Evolutionary conservation across 2,797 vertebrate species (phyloP), one percentile per base, ranked within the genome.

Genomic region (Pterois miles): DNA sequence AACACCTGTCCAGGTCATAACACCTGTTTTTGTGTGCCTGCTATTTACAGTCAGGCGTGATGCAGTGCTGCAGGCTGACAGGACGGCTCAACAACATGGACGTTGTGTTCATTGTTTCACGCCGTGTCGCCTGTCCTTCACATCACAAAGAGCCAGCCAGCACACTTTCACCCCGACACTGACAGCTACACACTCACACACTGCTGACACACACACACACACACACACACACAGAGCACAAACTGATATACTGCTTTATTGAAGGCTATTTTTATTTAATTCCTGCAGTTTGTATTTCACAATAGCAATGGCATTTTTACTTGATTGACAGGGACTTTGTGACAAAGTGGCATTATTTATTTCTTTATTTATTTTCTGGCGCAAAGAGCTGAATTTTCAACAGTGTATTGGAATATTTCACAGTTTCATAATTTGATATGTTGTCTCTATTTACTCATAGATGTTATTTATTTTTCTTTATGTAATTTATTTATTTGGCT

Each of bases 1-100:
- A 82, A 86, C 82, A 90, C 83, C 81, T 87, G 84, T 83, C 73
- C 81, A 75, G 87, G 87, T 87, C 86, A 68, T 64, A 81, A 83
- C 85, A 84, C 74, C 70, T 84, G 82, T 78, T 83, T 86, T 57
- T 76, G 63, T 82, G 70, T n/a, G 57, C 14, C 76, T 80, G 80
- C 74, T 86, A 69, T 72, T 77, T 78, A 86, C 84, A 89, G 74
- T 72, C 10, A 82, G 65, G 65, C 20, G 27, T 59, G 66, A 57
- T 33, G 72, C 59, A 43, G 65, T 13, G 72, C 78, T 76, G 78
- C 56, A 60, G 84, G 77, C 77, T 74, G 66, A 81, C 77, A 72
- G 72, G 72, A 70, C 22, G 5, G 53, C 81, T 82, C 65, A 57
- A 75, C 73, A 65, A 50, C 71, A 60, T 6, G 57, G 63, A 72